Evolutionary conservation across 2,888 invertebrate genomes (phyloP).

Genomic region (Lagria hirta): DNA sequence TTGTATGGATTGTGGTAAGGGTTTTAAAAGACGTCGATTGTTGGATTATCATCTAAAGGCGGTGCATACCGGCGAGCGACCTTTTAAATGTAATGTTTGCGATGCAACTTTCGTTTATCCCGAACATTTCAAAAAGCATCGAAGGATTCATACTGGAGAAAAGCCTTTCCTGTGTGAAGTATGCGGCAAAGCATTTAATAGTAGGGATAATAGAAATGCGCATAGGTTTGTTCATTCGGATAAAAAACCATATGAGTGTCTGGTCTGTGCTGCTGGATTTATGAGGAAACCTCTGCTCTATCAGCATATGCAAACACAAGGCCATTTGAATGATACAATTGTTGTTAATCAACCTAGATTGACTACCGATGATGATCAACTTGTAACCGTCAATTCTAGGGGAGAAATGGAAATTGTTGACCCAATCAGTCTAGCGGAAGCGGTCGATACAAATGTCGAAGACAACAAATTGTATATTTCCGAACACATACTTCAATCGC

Average conservation of each 20-base stretch:
- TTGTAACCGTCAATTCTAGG: slow-evolving; percentile 51
- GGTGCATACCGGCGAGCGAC: slow-evolving; percentile 77
- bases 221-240: slow-evolving; percentile 84
- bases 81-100: slow-evolving; percentile 72
- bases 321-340: slow-evolving; percentile 78
- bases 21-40: slow-evolving; percentile 71
- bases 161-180: slow-evolving; percentile 71
- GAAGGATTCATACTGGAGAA: slow-evolving; percentile 75
- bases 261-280: slow-evolving; percentile 77
- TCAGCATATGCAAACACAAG: slow-evolving; percentile 73
- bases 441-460: slow-evolving; percentile 33
- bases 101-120: slow-evolving; percentile 80
- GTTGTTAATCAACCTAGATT: slow-evolving; percentile 80
- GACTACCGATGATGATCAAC: slow-evolving; percentile 59
- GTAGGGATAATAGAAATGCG: slow-evolving; percentile 81
- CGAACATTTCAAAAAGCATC: slow-evolving; percentile 79
- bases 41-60: slow-evolving; percentile 82
- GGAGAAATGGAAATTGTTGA: slow-evolving; percentile 51
- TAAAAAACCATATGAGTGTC: slow-evolving; percentile 83
- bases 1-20: slow-evolving; percentile 71
- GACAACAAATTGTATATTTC: slow-evolving; percentile 58
- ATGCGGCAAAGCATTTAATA: slow-evolving; percentile 82
- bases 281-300: slow-evolving; percentile 80
- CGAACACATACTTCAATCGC: slow-evolving; percentile 54
- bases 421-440: slow-evolving; percentile 28